Conservation (phyloP, 2,888 invertebrate genomes). For the Brachylomia viminalis region DNA sequence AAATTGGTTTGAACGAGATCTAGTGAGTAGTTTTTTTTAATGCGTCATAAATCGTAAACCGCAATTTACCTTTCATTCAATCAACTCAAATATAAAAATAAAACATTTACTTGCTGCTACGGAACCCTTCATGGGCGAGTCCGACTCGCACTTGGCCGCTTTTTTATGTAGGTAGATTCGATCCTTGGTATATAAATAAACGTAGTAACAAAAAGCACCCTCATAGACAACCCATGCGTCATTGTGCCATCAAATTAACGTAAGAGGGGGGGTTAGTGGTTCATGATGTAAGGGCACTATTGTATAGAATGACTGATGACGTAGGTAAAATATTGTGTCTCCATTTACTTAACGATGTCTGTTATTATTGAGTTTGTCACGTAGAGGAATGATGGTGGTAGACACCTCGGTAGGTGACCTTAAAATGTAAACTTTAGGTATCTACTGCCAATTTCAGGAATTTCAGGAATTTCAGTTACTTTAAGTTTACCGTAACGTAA, state of each 20-base stretch:
- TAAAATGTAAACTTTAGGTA: no score
- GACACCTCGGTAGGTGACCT: no score
- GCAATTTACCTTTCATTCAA: no score
- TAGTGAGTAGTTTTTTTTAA: no score
- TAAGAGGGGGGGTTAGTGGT: constrained; percentile 8
- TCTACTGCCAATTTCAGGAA: background rate
- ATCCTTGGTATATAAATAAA: constrained; percentile 1
- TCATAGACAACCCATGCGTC: constrained; percentile 52
- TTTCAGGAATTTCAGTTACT: no score
- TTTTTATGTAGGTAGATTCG: background rate
- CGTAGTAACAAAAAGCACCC: constrained; percentile 27
- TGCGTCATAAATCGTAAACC: no score
- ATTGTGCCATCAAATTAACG: constrained; percentile 59
- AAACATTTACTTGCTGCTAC: no score
- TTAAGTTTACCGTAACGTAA: no score
- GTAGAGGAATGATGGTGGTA: background rate
- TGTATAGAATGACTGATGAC: constrained; percentile 56
- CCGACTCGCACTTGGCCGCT: no score
- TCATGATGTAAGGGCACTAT: constrained; percentile 38
- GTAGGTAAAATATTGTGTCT: constrained; percentile 9
- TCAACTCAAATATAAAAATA: no score
- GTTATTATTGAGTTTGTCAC: constrained; percentile 13
- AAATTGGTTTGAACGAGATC: no score
- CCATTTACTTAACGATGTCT: background rate
- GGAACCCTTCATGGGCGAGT: no score